A percentile compares a stretch with the other conserved stretches of the same genome.
These are phyloP conservation scores for Oenanthe melanoleuca DNA, from an alignment of 2,113 vertebrate genomes.

Conservation along the genomic window DNA sequence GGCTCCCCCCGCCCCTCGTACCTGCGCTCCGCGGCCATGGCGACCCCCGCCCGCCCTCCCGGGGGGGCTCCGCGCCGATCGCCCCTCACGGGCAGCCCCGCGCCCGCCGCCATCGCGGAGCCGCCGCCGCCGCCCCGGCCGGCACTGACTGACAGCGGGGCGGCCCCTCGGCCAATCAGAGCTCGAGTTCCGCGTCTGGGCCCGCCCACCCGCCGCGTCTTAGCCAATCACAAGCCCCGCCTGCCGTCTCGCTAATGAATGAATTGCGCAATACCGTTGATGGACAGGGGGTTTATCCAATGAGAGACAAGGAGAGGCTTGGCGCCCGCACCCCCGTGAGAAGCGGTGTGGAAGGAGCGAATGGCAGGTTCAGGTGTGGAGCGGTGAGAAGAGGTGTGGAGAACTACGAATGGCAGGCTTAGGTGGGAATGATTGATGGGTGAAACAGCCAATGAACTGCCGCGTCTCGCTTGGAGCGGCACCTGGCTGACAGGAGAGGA, in stretches of 20 bases:
- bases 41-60: background rate
- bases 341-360: background rate
- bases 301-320: background rate
- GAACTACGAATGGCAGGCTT: background rate
- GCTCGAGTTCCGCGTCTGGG: background rate
- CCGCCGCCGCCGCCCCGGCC: background rate
- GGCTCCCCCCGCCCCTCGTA: background rate
- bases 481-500: background rate
- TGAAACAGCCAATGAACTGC: fast-evolving
- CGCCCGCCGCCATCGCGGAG: background rate
- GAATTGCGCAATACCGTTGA: fast-evolving
- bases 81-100: background rate
- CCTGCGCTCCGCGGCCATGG: background rate
- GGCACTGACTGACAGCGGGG: background rate
- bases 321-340: fast-evolving
- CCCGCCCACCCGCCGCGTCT: background rate
- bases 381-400: background rate
- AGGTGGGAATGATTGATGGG: background rate
- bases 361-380: background rate
- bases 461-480: fast-evolving
- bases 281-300: fast-evolving
- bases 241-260: background rate
- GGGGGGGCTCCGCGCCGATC: background rate
- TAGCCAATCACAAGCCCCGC: background rate
- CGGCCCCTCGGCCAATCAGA: background rate